Evolutionary conservation across 2,888 invertebrate genomes (phyloP).

Genomic region (Apamea sordens): DNA sequence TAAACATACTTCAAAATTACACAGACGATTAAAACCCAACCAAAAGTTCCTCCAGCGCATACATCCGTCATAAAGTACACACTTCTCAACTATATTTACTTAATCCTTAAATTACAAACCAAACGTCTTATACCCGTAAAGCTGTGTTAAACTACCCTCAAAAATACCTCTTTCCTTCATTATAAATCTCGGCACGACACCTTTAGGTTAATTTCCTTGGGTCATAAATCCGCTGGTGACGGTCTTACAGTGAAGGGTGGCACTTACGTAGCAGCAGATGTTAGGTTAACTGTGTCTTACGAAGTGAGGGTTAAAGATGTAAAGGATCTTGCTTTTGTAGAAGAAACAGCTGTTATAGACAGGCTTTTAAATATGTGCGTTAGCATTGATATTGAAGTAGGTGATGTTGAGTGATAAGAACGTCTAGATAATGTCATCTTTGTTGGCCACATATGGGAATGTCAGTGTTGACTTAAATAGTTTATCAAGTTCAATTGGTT

Average conservation of each 20-base stretch:
- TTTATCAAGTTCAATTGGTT: conserved; percentile 6
- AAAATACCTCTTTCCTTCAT: conserved; percentile 85
- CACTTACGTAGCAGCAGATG: conserved; percentile 58
- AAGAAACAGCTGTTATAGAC: conserved; percentile 19
- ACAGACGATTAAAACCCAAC: conserved; percentile 5
- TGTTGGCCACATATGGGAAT: background rate
- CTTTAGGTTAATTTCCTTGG: conserved; percentile 85
- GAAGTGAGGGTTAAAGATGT: conserved; percentile 37
- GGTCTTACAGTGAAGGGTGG: conserved; percentile 63
- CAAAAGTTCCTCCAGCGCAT: background rate
- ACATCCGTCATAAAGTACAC: conserved; percentile 19
- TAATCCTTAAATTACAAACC: conserved; percentile 43
- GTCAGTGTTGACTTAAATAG: background rate
- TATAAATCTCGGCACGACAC: conserved; percentile 85
- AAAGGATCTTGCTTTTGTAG: conserved; percentile 5
- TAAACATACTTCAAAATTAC: background rate
- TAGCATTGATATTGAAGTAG: background rate
- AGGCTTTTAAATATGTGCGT: too few relatives aligned
- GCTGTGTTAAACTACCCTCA: conserved; percentile 77
- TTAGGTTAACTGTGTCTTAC: conserved; percentile 45
- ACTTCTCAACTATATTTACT: conserved; percentile 29
- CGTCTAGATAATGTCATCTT: background rate
- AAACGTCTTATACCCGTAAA: conserved; percentile 60
- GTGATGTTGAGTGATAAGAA: background rate
- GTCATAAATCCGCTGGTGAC: conserved; percentile 82